Conservation (phyloP, 2,113 vertebrate species). For the Typhlomys cinereus region DNA sequence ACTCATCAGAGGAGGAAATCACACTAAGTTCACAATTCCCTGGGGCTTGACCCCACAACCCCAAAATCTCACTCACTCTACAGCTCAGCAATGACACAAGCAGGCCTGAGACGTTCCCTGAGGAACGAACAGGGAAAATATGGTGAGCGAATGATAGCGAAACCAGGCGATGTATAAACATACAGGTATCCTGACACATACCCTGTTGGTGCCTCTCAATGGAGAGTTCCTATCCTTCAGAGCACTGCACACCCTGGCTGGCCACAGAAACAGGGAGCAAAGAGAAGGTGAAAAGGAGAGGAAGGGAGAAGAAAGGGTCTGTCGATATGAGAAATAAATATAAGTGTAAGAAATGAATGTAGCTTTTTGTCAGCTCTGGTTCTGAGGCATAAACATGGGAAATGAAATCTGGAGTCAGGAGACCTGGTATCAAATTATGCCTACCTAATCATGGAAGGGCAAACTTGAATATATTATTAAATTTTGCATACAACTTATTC, state of each 20-base stretch:
- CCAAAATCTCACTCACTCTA: background rate
- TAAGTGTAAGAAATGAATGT: background rate
- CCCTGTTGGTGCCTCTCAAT: background rate
- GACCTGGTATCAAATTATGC: background rate
- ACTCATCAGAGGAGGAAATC: constrained; percentile 81
- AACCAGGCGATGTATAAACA: background rate
- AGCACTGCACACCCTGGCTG: background rate
- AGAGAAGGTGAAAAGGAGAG: background rate
- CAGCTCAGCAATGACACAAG: background rate
- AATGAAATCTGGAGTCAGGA: background rate
- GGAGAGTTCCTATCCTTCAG: background rate
- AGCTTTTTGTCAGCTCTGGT: background rate
- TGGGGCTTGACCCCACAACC: constrained; percentile 38
- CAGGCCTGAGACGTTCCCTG: background rate
- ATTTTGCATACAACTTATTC: background rate
- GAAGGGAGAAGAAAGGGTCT: no score
- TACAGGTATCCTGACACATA: background rate
- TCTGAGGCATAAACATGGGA: background rate
- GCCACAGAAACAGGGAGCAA: background rate
- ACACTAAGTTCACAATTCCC: constrained; percentile 68
- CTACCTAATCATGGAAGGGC: background rate
- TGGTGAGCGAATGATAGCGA: background rate
- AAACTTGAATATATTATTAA: background rate
- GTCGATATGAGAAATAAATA: background rate
- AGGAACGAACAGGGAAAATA: background rate